phyloP scores from a whole-genome alignment of 1,140 invertebrate species.

The Zaprionus tsacasi region DNA sequence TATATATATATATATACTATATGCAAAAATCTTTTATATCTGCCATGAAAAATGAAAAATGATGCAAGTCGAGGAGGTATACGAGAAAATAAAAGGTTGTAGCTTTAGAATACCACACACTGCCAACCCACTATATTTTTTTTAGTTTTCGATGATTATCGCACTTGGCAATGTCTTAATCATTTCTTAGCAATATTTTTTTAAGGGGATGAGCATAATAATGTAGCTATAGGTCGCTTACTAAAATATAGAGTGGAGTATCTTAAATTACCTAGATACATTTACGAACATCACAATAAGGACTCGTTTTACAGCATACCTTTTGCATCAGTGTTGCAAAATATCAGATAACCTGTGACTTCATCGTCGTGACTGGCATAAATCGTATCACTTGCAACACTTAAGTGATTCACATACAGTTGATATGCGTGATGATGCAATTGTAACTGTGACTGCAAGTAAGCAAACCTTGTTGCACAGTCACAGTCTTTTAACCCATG shows the following conservation, averaged over 20 bases:
- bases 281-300: no score
- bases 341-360: neutral
- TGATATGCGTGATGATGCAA: neutral
- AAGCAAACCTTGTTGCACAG: slow-evolving; percentile 25
- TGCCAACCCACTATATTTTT: slow-evolving; percentile 35
- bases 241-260: neutral
- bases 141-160: neutral
- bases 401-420: neutral
- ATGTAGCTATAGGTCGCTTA: neutral
- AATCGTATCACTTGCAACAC: neutral
- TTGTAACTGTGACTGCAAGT: slow-evolving; percentile 1
- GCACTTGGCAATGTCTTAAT: neutral
- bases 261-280: neutral
- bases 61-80: slow-evolving; percentile 25
- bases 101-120: slow-evolving; percentile 20
- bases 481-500: slow-evolving; percentile 5
- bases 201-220: no score
- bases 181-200: no score
- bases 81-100: slow-evolving; percentile 5
- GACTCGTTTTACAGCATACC: no score
- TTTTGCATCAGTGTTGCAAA: neutral
- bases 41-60: slow-evolving; percentile 65
- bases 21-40: slow-evolving; percentile 48
- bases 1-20: neutral
- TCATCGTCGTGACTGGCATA: neutral